Evolutionary conservation across 2,888 invertebrate genomes (phyloP).

Genomic region (Ametastegia equiseti): DNA sequence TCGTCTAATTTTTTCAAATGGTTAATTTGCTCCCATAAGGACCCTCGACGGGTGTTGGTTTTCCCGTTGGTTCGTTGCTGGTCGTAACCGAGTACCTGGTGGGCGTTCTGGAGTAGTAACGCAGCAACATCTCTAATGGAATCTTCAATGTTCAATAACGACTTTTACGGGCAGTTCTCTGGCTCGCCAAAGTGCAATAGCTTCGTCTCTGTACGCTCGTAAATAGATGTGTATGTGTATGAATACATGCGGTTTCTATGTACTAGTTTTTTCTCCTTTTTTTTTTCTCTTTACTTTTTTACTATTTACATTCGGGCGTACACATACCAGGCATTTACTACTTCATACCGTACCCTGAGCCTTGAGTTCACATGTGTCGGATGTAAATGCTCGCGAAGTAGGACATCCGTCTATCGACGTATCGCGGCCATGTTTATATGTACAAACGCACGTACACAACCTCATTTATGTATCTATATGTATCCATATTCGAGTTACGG

Average conservation of each 20-base stretch:
- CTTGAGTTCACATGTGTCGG: neutral
- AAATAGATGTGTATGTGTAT: neutral
- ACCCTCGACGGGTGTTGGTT: too few species aligned
- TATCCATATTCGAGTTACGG: neutral
- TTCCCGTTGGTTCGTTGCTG: too few species aligned
- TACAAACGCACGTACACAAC: too few species aligned
- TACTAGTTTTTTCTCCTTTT: neutral
- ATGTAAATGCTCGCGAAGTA: constrained; percentile 33
- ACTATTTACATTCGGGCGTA: neutral
- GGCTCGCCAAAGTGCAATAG: constrained; percentile 43
- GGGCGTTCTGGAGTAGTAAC: neutral
- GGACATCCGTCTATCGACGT: constrained; percentile 39
- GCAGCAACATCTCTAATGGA: constrained; percentile 47
- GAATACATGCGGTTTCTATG: neutral
- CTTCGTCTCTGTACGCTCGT: constrained; percentile 3
- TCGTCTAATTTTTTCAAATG: too few species aligned
- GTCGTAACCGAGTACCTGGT: constrained; percentile 4
- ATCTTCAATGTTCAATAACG: constrained; percentile 48
- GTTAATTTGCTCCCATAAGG: too few species aligned
- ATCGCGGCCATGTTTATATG: constrained; percentile 3
- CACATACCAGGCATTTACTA: neutral
- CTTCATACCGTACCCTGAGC: too few species aligned
- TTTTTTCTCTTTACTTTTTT: neutral
- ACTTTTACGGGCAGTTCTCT: constrained; percentile 44
- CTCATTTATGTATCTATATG: neutral